A percentile compares a stretch with the other conserved stretches of the same genome.
phyloP scores from a whole-genome alignment of 2,797 vertebrate species.

The Ctenochaetus hawaiiensis region DNA sequence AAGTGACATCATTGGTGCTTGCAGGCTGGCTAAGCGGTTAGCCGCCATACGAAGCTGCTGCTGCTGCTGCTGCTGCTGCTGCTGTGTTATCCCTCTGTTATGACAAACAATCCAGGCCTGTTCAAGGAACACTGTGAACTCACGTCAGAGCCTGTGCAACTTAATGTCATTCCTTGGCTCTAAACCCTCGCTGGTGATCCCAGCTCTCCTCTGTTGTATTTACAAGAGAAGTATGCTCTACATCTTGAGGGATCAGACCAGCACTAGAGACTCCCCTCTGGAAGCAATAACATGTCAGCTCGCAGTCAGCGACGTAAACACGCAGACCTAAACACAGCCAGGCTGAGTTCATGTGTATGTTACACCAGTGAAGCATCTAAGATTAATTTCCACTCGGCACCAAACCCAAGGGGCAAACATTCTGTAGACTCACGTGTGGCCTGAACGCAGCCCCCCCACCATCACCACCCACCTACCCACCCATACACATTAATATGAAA shows the following conservation, averaged over 20 bases:
- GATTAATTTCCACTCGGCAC: conserved; percentile 28
- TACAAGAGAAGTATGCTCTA: conserved; percentile 56
- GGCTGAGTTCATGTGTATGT: conserved; percentile 16
- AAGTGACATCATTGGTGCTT: conserved; percentile 71
- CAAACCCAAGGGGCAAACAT: conserved; percentile 34
- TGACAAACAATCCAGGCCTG: conserved; percentile 47
- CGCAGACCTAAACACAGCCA: conserved; percentile 51
- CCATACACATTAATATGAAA: conserved; percentile 14
- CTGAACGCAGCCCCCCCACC: not conserved
- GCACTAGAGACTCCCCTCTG: conserved; percentile 42
- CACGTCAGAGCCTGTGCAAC: conserved; percentile 27
- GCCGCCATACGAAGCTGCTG: conserved; percentile 10
- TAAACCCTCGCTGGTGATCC: conserved; percentile 6
- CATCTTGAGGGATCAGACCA: conserved; percentile 44
- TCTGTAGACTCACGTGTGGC: conserved; percentile 44
- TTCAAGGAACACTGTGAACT: conserved; percentile 27
- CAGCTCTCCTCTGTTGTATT: conserved; percentile 60
- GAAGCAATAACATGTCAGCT: conserved; percentile 68
- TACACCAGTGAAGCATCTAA: conserved; percentile 17
- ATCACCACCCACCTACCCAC: too few species aligned
- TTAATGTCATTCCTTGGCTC: conserved; percentile 55
- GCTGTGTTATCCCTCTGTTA: conserved; percentile 33
- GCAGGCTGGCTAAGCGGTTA: conserved; percentile 51
- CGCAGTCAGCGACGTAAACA: conserved; percentile 59
- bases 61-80: conserved; percentile 20